Base-by-base conservation (phyloP, 1,140 invertebrate genomes). In the Leptinotarsa lineolata region DNA sequence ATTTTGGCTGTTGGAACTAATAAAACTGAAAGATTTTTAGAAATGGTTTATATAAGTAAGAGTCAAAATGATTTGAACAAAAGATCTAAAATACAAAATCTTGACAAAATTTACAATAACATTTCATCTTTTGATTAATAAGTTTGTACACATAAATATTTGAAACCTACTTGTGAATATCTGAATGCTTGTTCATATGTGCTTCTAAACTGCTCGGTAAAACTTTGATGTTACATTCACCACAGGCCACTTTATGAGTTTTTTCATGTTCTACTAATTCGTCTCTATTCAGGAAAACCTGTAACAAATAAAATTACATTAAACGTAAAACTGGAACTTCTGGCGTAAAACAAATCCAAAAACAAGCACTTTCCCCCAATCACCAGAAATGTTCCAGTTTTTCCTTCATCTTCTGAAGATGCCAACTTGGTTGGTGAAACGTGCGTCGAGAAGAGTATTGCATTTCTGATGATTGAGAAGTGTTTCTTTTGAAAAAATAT, bases 121-220 rank as follows among this genome's bases (percentile, higher is more conserved):
- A 39, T 39, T 39, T 11, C 30, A 11, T 11, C 6, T 39, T 39
- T 39, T 39, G 30, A 39, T 6, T 39, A 39, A 39, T 8, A 39
- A 39, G 2, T 39, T 39, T 11, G 1, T 2, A 39, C 22, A 22
- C 30, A 39, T 39, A 8, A 39, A 39, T 39, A 39, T 39, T 11
- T 39, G 30, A 39, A 39, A 70, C 73, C 69, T 70, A 75, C 74
- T 72, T 75, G 63, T 72, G 44, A 39, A 72, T 54, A 75, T 75
- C 74, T 12, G 74, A 69, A 44, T 75, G 74, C 20, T 69, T 75
- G 12, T 69, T 59, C 21, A 65, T 54, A 60, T 75, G 74, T 16
- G 74, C 74, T 16, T 46, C 44, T 20, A 75, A 58, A 60, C 74
- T 75, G 21, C 68, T 75, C 4, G 74, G 74, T 58, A 72, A 70